Evolutionary conservation across 1,140 invertebrate genomes (phyloP), one percentile per base, ranked within the genome.

Genomic region (Apis laboriosa): DNA sequence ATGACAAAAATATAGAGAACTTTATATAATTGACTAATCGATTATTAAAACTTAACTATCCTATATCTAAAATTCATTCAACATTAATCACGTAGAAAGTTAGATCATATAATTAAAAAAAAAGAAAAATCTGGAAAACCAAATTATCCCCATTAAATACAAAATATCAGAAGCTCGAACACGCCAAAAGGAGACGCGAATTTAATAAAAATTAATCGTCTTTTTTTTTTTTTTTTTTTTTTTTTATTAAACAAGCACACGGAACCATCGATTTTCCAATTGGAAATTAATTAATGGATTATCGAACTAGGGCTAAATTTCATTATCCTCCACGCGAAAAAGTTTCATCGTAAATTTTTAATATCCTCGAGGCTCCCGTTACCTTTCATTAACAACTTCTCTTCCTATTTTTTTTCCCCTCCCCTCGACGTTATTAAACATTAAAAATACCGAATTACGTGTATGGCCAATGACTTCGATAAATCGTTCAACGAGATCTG

Each of bases 251-350:
- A 77, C 34, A 67, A 21, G 2, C 24, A 60, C 9, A 3, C 15
- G 1, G 9, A 70, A 67, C 24, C 1, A 67, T 67, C 28, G 75
- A 55, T 77, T 55, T 43, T 34, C 34, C 15, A 24, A 28, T 34
- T 53, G 17, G 9, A 66, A 66, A 43, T 83, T 83, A 58, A 64
- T 76, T 64, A 63, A 49, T 56, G 72, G 34, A 49, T 61, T 34
- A 70, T 70, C 67, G 43, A 74, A 19, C 43, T 43, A 63, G 15
- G 58, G 8, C 58, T 58, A 21, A 63, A 76, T 24, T 61, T 74
- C 72, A 74, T 56, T 70, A 53, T n/a, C 13, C 49, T n/a, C n/a
- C 15, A 15, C 28, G 19, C 11, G 28, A 12, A 1, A 34, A 58
- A 67, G 71, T 34, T 58, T 28, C 21, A 5, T 56, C 17, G 21